phyloP scores from a whole-genome alignment of 2,888 invertebrate genomes.

The Eugnorisma glareosa region DNA sequence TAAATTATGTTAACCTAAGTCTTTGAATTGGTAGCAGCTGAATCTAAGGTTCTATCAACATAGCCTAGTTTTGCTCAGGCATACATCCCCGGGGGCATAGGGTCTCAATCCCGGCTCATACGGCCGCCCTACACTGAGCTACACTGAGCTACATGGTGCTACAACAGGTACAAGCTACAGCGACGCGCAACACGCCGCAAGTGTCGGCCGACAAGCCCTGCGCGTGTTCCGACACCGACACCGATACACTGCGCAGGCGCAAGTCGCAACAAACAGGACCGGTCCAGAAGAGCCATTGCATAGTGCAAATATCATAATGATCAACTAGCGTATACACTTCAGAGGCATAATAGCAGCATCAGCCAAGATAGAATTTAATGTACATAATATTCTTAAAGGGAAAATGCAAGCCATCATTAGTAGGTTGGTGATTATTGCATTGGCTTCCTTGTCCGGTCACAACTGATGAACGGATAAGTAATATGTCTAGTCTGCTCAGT shows the following conservation, averaged over 20 bases:
- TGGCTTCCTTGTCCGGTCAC: not conserved
- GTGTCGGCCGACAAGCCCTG: slow-evolving; percentile 41
- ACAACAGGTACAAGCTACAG: slow-evolving; percentile 21
- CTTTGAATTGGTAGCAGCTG: not conserved
- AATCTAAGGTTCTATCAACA: not conserved
- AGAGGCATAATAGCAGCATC: not conserved
- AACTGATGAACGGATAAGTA: not conserved
- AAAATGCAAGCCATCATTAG: not conserved
- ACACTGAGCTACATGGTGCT: not conserved
- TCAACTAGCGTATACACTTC: not conserved
- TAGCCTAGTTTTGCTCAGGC: not conserved
- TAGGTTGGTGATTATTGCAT: not conserved
- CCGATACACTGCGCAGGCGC: slow-evolving; percentile 37
- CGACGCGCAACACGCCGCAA: slow-evolving; percentile 36
- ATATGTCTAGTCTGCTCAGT: not conserved
- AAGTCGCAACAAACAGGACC: not conserved
- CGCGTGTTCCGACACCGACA: slow-evolving; percentile 55
- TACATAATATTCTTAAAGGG: not conserved
- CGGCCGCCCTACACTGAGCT: not conserved
- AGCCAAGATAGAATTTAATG: not conserved
- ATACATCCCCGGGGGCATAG: not conserved
- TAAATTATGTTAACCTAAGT: not conserved
- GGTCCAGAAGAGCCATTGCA: slow-evolving; percentile 6
- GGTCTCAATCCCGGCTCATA: slow-evolving; percentile 45
- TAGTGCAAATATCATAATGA: not conserved